A percentile compares a stretch with the other conserved stretches of the same genome.
phyloP scores from a whole-genome alignment of 2,797 vertebrate genomes.

The Accipiter fasciatus region DNA sequence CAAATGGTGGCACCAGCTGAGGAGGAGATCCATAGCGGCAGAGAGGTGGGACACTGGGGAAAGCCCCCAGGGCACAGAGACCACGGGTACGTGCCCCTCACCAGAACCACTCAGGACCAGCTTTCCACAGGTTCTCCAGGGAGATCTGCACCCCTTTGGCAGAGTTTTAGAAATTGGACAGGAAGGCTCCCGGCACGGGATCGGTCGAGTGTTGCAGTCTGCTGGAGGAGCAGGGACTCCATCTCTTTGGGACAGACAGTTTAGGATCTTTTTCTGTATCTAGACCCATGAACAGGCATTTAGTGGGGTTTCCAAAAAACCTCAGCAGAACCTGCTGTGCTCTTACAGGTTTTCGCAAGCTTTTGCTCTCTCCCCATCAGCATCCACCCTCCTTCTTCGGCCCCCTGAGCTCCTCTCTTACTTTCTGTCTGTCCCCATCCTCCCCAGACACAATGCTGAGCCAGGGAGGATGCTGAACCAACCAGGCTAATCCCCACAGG shows the following conservation, averaged over 20 bases:
- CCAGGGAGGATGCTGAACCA: background rate
- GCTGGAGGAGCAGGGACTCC: background rate
- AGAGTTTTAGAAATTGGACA: background rate
- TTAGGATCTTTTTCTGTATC: background rate
- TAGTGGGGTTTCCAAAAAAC: background rate
- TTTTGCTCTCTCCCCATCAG: background rate
- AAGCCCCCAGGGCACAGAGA: background rate
- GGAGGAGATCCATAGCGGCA: background rate
- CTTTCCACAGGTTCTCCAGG: background rate
- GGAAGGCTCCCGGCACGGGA: rapidly evolving
- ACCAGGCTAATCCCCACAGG: too few relatives aligned
- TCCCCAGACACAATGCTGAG: background rate
- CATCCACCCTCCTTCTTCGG: background rate
- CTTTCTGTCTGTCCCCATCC: background rate
- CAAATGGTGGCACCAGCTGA: background rate
- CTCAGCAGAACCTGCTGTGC: background rate
- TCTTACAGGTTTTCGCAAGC: background rate
- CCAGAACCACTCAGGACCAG: background rate
- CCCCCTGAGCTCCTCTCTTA: rapidly evolving
- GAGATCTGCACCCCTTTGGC: background rate
- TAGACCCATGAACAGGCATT: background rate
- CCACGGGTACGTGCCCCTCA: background rate
- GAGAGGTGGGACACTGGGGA: background rate
- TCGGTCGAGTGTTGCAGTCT: background rate
- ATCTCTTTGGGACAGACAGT: background rate